Evolutionary conservation across 2,797 vertebrate genomes (phyloP).

Genomic region (Chromobotia macracanthus): DNA sequence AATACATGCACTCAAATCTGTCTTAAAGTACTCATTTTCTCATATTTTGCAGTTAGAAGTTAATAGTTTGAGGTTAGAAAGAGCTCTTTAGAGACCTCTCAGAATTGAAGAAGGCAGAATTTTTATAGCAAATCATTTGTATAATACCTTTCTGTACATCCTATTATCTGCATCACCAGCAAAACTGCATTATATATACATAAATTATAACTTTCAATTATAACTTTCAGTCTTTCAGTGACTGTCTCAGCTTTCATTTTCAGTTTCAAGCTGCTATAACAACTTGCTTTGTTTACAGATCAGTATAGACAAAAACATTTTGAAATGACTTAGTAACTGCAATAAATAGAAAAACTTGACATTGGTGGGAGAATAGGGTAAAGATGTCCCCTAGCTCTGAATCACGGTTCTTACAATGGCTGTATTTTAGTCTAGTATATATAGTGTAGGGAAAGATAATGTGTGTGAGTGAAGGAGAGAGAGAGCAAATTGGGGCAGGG

Average conservation of each 20-base stretch:
- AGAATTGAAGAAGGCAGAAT: neutral
- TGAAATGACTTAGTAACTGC: slow-evolving; percentile 18
- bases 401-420: slow-evolving; percentile 52
- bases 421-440: too few relatives aligned
- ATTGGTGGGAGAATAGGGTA: slow-evolving; percentile 45
- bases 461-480: slow-evolving; percentile 17
- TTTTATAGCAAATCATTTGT: neutral
- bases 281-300: neutral
- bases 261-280: neutral
- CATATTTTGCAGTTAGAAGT: too few relatives aligned
- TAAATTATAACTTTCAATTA: neutral
- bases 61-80: neutral
- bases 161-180: neutral
- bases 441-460: neutral
- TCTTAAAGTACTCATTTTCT: neutral
- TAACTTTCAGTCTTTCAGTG: too few relatives aligned
- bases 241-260: neutral
- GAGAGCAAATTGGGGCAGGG: slow-evolving; percentile 4
- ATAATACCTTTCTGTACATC: neutral
- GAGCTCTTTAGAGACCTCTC: neutral
- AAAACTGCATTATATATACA: neutral
- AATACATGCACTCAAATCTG: slow-evolving; percentile 19
- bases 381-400: slow-evolving; percentile 37
- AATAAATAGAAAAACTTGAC: slow-evolving; percentile 28
- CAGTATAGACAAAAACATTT: slow-evolving; percentile 16